Percentiles rank a stretch among this genome's conserved stretches.
Evolutionary conservation across 2,888 invertebrate species (phyloP).

Genomic region (Xylota segnis): DNA sequence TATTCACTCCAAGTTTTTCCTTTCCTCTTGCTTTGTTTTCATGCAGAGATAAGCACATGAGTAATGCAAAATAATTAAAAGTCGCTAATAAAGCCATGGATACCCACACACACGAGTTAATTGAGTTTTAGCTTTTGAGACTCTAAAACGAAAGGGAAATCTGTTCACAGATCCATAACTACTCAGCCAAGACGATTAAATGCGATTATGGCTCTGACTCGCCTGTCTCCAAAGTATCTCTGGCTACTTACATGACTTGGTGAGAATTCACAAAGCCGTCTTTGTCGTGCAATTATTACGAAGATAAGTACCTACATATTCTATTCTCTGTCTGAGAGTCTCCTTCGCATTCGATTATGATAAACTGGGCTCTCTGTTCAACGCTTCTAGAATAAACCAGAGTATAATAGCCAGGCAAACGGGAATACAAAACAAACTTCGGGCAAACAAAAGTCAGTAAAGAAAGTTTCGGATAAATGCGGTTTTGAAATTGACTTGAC

Average conservation of each 20-base stretch:
- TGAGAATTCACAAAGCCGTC: constrained; percentile 20
- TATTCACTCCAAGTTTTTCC: constrained; percentile 13
- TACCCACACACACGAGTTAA: not conserved
- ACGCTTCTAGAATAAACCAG: not conserved
- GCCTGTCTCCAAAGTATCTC: not conserved
- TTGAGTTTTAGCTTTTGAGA: not conserved
- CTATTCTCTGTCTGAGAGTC: constrained; percentile 7
- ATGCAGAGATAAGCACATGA: constrained; percentile 34
- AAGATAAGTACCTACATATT: constrained; percentile 1
- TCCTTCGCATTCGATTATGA: constrained; percentile 19
- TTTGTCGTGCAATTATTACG: constrained; percentile 13
- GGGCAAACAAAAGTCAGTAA: not conserved
- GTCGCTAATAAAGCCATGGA: not conserved
- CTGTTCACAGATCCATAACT: not conserved
- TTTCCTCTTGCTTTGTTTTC: not conserved
- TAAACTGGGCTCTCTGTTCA: constrained; percentile 4
- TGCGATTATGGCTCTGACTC: constrained; percentile 27
- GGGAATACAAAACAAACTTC: not conserved
- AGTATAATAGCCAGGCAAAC: constrained; percentile 26
- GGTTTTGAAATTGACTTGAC: constrained; percentile 28
- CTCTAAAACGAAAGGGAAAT: constrained; percentile 1
- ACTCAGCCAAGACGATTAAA: constrained; percentile 10
- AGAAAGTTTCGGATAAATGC: constrained; percentile 28
- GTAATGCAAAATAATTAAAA: constrained; percentile 24
- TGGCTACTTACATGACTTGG: constrained; percentile 3